A percentile compares a stretch with the other conserved stretches of the same genome.
phyloP scores from a whole-genome alignment of 2,797 vertebrate genomes.

The Lepus townsendii region DNA sequence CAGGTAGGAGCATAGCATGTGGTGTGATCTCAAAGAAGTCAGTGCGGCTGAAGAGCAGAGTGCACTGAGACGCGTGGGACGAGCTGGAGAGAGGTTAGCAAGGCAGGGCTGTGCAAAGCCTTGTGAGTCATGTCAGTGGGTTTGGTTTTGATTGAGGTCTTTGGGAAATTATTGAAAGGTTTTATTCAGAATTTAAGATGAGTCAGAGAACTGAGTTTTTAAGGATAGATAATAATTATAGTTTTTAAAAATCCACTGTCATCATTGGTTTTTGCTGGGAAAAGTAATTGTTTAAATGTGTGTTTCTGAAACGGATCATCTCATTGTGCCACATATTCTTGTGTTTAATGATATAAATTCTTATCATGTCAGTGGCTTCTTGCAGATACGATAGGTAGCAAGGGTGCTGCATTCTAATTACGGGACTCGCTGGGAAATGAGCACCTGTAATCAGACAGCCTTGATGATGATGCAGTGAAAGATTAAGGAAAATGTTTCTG shows the following conservation, averaged over 20 bases:
- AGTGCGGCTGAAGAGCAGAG: background rate
- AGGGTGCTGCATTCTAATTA: slow-evolving; percentile 68
- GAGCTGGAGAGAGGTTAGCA: background rate
- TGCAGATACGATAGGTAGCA: background rate
- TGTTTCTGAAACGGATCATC: slow-evolving; percentile 65
- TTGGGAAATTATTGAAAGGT: slow-evolving; percentile 2
- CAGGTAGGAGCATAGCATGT: background rate
- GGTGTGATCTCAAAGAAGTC: background rate
- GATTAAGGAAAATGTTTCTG: slow-evolving; percentile 68
- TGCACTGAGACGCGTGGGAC: too few species aligned
- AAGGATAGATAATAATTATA: background rate
- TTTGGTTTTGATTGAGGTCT: background rate
- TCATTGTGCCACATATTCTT: slow-evolving; percentile 43
- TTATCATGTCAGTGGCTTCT: slow-evolving; percentile 40
- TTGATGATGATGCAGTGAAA: slow-evolving; percentile 52
- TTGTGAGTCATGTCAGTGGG: background rate
- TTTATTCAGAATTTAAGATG: slow-evolving; percentile 37
- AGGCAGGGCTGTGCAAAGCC: background rate
- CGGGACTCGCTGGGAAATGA: slow-evolving; percentile 51
- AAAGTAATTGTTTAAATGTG: slow-evolving; percentile 58
- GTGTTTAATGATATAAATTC: slow-evolving; percentile 68
- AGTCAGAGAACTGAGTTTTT: background rate
- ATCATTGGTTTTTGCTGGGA: slow-evolving; percentile 60
- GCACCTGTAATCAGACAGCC: slow-evolving; percentile 41
- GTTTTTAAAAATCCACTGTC: background rate